Evolutionary conservation across 2,113 vertebrate species (phyloP), one percentile per base, ranked within the genome.

Genomic region (Climacteris rufus): DNA sequence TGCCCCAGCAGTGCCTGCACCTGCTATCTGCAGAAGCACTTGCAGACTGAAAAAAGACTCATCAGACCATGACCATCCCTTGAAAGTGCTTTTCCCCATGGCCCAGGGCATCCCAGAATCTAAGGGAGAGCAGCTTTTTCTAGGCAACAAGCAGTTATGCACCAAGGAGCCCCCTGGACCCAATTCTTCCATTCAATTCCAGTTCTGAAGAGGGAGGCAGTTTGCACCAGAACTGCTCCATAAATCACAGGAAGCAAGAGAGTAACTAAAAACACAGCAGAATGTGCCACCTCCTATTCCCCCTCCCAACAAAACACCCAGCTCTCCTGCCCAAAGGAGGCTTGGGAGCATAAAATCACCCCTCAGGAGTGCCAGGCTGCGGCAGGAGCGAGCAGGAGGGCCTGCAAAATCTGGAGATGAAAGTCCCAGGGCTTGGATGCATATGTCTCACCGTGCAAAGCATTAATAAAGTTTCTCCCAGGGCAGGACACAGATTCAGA

Each of bases 401-500:
- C 63, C 83, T 70, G 27, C 23, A 61, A 40, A 63, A 49, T 2
- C 30, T 7, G 2, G 9, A 69, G 49, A 78, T 53, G 25, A 42
- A 68, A 37, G 16, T 92, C 69, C 52, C 40, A 53, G 49, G 16
- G 59, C 33, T 77, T 42, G 60, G 52, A 63, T 47, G 21, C 0
- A 0, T 40, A 63, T 80, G 42, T 53, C 50, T 90, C 66, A 44
- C 50, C 0, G 0, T 25, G 23, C 3, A 1, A 53, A 81, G 30
- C 85, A 88, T 77, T 87, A 90, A 90, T 92, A 64, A 94, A 88
- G 47, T 52, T 70, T 74, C 71, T 95, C 63, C 79, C 59, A 23
- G 75, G 37, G 59, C 90, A 92, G 82, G 63, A 90, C 90, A 82
- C n/a, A 27, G 84, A 66, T 75, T 80, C 91, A 94, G 87, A 87